Evolutionary conservation across 2,113 vertebrate species (phyloP), one percentile per base, ranked within the genome.

Genomic region (Apaloderma vittatum): DNA sequence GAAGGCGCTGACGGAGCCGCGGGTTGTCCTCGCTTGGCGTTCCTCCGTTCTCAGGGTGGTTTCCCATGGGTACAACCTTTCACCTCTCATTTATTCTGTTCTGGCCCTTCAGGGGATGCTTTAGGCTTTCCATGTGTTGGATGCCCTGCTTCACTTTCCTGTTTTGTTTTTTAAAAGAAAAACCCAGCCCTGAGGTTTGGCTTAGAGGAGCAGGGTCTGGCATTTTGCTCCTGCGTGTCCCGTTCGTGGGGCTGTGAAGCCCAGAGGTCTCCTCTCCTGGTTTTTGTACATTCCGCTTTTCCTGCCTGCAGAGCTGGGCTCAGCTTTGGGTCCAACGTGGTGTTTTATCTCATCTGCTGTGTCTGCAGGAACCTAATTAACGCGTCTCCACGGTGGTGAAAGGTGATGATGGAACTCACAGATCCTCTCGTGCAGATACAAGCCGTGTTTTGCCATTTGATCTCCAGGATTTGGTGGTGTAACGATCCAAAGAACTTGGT

Each of bases 81-180:
- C 40, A 40, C 40, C 51, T 18, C 36, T 23, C 15, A 0, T 30
- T 63, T 43, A 1, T 3, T 54, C 22, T 15, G 0, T 11, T 43
- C 6, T 4, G 6, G 67, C 9, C 40, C 15, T 17, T n/a, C 2
- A 6, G 26, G 19, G 22, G 19, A 27, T 1, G 26, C 68, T 40
- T n/a, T 29, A 6, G 29, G 62, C 23, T 61, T 20, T 9, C 45
- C 0, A 0, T 43, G 48, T 5, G 0, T 21, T 26, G 46, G 22
- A 10, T 24, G 24, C 6, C n/a, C 52, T 14, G 34, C 21, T 58
- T 72, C 7, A 1, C 14, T 9, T 58, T 5, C 36, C 30, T 34
- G 36, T 40, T 40, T 40, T 40, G 4, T 30, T 71, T 79, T 61
- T 15, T 9, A 5, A 27, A 27, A 29, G 15, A 48, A 34, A 0